Percentiles rank a stretch among this genome's conserved stretches.
Evolutionary conservation across 2,113 vertebrate genomes (phyloP).

Genomic region (Pandion haliaetus): DNA sequence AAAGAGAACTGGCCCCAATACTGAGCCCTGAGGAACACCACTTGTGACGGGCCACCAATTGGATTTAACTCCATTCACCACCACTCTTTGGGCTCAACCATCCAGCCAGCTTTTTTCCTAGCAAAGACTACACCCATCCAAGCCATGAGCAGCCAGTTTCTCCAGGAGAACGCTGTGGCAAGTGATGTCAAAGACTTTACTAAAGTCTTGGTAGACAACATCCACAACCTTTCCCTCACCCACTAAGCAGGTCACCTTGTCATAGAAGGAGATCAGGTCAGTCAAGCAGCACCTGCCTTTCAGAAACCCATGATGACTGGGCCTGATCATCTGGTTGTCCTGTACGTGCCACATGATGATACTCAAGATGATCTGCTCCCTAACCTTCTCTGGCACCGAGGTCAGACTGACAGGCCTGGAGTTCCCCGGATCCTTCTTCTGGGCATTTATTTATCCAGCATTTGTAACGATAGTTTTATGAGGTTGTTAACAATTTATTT

Average conservation of each 20-base stretch:
- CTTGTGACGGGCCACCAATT: too few species aligned
- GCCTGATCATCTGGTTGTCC: not conserved
- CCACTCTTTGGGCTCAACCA: not conserved
- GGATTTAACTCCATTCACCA: not conserved
- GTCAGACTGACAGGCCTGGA: not conserved
- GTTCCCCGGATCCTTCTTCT: not conserved
- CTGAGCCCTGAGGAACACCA: too few species aligned
- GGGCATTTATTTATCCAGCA: not conserved
- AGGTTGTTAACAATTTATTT: not conserved
- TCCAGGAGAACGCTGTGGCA: not conserved
- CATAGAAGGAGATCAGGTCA: not conserved
- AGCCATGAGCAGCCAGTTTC: not conserved
- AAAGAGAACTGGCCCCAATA: too few species aligned
- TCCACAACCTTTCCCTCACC: too few species aligned
- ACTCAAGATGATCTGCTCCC: not conserved
- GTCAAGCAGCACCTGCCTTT: not conserved
- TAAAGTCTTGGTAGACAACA: not conserved
- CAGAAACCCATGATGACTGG: not conserved
- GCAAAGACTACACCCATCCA: not conserved
- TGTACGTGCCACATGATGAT: not conserved
- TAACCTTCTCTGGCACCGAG: not conserved
- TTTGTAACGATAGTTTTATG: not conserved
- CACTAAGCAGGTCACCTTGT: not conserved
- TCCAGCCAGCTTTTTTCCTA: too few species aligned
- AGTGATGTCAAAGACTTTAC: not conserved